Conservation (phyloP, 2,113 vertebrate genomes). For the Chaetodon auriga region DNA sequence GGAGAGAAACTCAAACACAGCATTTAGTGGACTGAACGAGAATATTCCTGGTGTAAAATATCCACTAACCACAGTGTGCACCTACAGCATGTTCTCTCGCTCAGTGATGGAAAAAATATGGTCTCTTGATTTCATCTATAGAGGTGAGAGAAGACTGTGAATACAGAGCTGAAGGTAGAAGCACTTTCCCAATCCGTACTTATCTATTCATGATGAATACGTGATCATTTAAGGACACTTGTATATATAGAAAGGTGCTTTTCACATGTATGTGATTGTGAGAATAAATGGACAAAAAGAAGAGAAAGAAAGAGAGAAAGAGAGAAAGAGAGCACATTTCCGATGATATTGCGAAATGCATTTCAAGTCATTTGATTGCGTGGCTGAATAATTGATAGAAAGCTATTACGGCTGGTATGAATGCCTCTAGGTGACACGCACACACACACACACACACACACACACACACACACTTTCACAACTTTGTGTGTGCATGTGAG, state of each 20-base stretch:
- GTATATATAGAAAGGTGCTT: neutral
- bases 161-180: neutral
- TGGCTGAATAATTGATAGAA: conserved; percentile 72
- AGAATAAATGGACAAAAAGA: conserved; percentile 12
- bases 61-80: neutral
- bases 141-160: neutral
- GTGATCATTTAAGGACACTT: conserved; percentile 13
- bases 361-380: conserved; percentile 67
- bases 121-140: neutral
- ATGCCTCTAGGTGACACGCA: conserved; percentile 55
- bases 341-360: conserved; percentile 49
- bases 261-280: neutral
- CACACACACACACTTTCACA: neutral
- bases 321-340: neutral
- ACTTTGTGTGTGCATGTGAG: neutral
- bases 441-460: conserved; percentile 4
- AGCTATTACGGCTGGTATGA: conserved; percentile 54
- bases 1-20: neutral
- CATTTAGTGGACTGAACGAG: neutral
- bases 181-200: neutral
- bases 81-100: neutral
- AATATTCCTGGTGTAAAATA: neutral
- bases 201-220: neutral
- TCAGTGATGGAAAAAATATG: neutral
- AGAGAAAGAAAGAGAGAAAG: neutral